Conservation (phyloP, 2,888 invertebrate genomes). For the Mamestra brassicae region DNA sequence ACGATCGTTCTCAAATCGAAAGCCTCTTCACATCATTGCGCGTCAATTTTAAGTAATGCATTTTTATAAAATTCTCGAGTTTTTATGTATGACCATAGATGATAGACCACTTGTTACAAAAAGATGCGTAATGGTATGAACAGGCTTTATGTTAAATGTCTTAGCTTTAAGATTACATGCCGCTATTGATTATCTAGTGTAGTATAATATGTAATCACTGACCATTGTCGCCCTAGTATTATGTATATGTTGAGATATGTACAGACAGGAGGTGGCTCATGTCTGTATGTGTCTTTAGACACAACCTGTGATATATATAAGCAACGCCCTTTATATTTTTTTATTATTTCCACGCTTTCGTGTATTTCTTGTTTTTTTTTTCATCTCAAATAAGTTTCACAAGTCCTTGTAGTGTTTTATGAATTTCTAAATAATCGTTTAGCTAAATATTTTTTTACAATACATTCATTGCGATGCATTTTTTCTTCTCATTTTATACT, state of each 20-base stretch:
- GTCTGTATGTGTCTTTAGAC: conserved; percentile 73
- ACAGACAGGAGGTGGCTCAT: conserved; percentile 65
- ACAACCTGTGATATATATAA: conserved; percentile 84
- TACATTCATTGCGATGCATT: conserved; percentile 23
- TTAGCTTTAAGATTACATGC: conserved; percentile 61
- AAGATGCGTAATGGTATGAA: conserved; percentile 16
- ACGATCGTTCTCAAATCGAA: conserved; percentile 36
- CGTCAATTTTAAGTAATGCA: not conserved
- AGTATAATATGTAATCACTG: conserved; percentile 63
- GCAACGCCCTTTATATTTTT: conserved; percentile 69
- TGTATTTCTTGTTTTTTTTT: conserved; percentile 19
- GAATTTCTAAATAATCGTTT: conserved; percentile 13
- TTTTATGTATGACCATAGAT: conserved; percentile 18
- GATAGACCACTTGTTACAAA: conserved; percentile 3
- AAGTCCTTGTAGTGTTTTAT: conserved; percentile 21
- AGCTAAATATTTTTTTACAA: conserved; percentile 12
- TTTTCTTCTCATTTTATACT: not conserved
- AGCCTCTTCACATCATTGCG: conserved; percentile 20
- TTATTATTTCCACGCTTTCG: conserved; percentile 53
- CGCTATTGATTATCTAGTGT: conserved; percentile 68
- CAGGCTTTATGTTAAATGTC: conserved; percentile 39
- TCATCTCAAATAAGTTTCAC: conserved; percentile 15
- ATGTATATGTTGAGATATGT: conserved; percentile 69
- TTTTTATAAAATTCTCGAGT: conserved; percentile 31
- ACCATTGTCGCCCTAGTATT: conserved; percentile 73